Evolutionary conservation across 2,888 invertebrate genomes (phyloP).

Genomic region (Myopa testacea): DNA sequence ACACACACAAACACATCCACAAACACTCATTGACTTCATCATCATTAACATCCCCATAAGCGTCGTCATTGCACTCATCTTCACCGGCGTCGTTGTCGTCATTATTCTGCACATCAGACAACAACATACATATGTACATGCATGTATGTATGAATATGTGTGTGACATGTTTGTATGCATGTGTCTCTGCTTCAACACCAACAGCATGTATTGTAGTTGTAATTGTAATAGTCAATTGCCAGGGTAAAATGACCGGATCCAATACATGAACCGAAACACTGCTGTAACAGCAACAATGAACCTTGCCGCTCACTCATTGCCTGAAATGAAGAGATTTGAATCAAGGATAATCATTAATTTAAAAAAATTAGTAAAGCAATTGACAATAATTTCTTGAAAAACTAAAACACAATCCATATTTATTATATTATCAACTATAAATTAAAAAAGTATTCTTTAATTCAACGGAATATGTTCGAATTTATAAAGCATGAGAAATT

Average conservation of each 20-base stretch:
- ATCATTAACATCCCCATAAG: neutral
- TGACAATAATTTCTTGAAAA: conserved; percentile 45
- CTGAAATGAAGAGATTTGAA: neutral
- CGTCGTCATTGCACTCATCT: neutral
- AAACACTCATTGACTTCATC: neutral
- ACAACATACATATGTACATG: too few relatives aligned
- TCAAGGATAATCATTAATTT: conserved; percentile 12
- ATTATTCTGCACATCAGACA: neutral
- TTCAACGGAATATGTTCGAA: neutral
- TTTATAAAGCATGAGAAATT: neutral
- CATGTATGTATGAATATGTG: neutral
- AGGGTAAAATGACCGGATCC: conserved; percentile 2
- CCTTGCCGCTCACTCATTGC: neutral
- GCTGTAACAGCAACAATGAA: neutral
- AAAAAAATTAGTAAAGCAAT: conserved; percentile 48
- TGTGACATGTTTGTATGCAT: neutral
- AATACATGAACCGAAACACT: conserved; percentile 19
- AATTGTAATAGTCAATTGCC: neutral
- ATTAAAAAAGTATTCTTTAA: conserved; percentile 8
- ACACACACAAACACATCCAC: neutral
- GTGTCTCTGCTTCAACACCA: neutral
- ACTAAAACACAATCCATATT: too few relatives aligned
- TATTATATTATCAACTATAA: conserved; percentile 42
- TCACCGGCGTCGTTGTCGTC: neutral
- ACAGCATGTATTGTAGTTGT: neutral